Evolutionary conservation across 2,113 vertebrate species (phyloP), one percentile per base, ranked within the genome.

Genomic region (Anoplopoma fimbria): DNA sequence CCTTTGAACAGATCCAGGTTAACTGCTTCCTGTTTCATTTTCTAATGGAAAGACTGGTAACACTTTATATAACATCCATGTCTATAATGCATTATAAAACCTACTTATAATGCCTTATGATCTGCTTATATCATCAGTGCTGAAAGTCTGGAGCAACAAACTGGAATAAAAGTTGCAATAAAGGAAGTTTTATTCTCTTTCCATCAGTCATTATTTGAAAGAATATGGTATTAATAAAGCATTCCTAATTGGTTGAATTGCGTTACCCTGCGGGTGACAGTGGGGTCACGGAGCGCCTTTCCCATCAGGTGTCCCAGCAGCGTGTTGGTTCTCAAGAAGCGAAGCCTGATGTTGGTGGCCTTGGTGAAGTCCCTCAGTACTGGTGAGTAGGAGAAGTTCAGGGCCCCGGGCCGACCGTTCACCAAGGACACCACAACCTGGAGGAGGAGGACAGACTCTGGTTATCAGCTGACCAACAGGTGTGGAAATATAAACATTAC

Each of bases 291-390:
- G 63, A 99, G 95, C 0, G 97, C 97, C 87, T 99, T 99, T 82
- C 97, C 98, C 98, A 99, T 99, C 87, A 99, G 95, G 90, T 99
- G 98, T 1, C 98, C 98, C 3, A 99, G 95, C 55, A 99, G 95
- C 0, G 98, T 99, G 95, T 99, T 99, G 8, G 98, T 99, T 51
- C 97, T 95, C 73, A 99, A 95, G 90, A 99, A 99, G 31, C 97
- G 97, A 69, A 99, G 95, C 0, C 96, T 90, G 92, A 99, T 97
- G 89, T 96, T 98, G 82, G 98, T 99, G 91, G 98, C 98, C 89
- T 99, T 99, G 0, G 98, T 99, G 94, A 99, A 99, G 14, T 98
- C 96, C 19, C 97, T 94, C 64, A 99, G 95, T 1, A 97, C 94
- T 0, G 98, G 98, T 0, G 98, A 99, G 86, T 97, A 98, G 34